Base-by-base conservation (phyloP, 2,797 vertebrate species). In the Acipenser oxyrinchus region DNA sequence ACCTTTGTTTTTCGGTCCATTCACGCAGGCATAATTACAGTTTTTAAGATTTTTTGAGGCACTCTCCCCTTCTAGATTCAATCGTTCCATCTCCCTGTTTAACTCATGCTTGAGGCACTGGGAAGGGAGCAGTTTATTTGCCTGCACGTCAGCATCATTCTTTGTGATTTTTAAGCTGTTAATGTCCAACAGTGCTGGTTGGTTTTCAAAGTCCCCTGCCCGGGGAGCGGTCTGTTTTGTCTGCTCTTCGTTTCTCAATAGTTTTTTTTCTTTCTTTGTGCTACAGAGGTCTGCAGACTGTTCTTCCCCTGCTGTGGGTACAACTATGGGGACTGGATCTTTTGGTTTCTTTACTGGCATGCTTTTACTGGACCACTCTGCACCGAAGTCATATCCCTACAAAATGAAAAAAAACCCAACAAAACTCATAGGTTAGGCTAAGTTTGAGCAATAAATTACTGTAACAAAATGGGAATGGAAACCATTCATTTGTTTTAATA, bases 251-350 rank as follows among this genome's bases (percentile, higher is more conserved):
- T 90, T 78, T 67, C 66, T 71, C 23, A 37, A 37, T 37, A 69
- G 60, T 11, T 62, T 66, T 50, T 73, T 65, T 62, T 76, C 83
- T 78, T 74, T 83, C 48, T 62, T 74, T 69, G 72, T 68, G 1
- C 37, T 71, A 3, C 73, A 74, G 69, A 69, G 50, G 58, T 82
- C 83, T 68, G 83, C 79, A 61, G 83, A 78, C 15, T 77, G 81
- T 61, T 88, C 84, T 18, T 87, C 79, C 76, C 88, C 86, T 65
- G 91, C 92, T n/a, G 92, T 93, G 69, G 96, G 95, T 71, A 97
- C 94, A 75, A 93, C 83, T 78, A 97, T 91, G 52, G 94, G 89
- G 53, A 86, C 83, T 52, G 84, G 60, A 48, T 83, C 72, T 75
- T 89, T 90, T 74, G 79, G 74, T 4, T 73, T 60, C 51, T 70